Base-by-base conservation (phyloP, 2,888 invertebrate genomes). In the Iphiclides podalirius region DNA sequence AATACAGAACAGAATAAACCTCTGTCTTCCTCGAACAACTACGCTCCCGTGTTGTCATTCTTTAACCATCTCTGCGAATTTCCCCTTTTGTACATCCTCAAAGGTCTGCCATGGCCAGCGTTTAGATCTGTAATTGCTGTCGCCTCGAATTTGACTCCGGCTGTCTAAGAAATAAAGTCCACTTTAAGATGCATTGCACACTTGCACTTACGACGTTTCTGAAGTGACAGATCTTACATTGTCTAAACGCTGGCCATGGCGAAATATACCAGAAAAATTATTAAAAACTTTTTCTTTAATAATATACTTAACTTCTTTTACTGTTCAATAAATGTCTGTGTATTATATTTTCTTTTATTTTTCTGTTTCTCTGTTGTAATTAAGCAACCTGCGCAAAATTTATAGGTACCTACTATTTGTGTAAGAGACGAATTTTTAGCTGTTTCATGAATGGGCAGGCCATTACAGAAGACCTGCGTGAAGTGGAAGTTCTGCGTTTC, bases 71-170 rank as follows among this genome's bases (percentile, higher is more conserved):
- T 53, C 39, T 35, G 49, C 52, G 58, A 62, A 54, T 70, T 76
- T 63, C 67, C 61, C 56, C 57, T 64, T 54, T 54, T 39, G 41
- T 33, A 37, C 16, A 3, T 48, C 3, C 17, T 39, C 40, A 84
- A 85, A 83, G 81, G 55, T 31, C 33, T 47, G 76, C 79, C 80
- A 72, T 79, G 85, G 85, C 84, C 85, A 85, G 85, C 82, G 71
- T 65, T 78, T 66, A 54, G 65, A 53, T 55, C 57, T 11, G 28
- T 39, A 4, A n/a, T 44, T 26, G 17, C 14, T 39, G 11, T 13
- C 13, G 9, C 8, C n/a, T 14, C n/a, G 1, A 14, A 13, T 20
- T 26, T 26, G 13, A 23, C 6, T 14, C 12, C 11, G 2, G 7
- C 4, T 11, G 9, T 26, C 17, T 39, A 4, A 20, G 9, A 4